Base-by-base conservation (phyloP, 2,888 invertebrate genomes). In the Geophilus truncorum region DNA sequence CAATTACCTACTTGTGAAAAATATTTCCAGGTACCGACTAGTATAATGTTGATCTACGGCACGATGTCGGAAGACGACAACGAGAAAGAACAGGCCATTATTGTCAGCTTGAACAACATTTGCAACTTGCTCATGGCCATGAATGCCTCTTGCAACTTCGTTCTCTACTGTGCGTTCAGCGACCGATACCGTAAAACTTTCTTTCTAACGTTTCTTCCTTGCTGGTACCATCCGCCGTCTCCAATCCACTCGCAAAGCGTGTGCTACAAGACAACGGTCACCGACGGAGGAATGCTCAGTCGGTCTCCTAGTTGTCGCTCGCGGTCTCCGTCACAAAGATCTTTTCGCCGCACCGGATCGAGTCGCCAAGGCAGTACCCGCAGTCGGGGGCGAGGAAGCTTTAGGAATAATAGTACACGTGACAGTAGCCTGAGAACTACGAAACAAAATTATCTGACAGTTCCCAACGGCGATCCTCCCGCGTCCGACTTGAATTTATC, bases 141-240 rank as follows among this genome's bases (percentile, higher is more conserved):
- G 81, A 93, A 93, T 87, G 92, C 93, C 7, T 91, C 93, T 0
- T 90, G 91, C 78, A 94, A 94, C 88, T 94, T 94, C 87, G 88
- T 94, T 83, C 88, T 94, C 82, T 94, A 93, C 86, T 93, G 93
- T 84, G 91, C 92, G 76, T 90, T 94, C 85, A 92, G 92, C 83
- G 91, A 92, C 85, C 92, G 92, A 84, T 93, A 93, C 87, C 89
- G 93, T 75, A 89, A 89, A 83, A 92, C 92, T 1, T 88, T 88
- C 83, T 81, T 86, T 30, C 81, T 84, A 45, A 86, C 85, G 30
- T 86, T 87, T 82, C 84, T 85, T 34, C 84, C 84, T 5, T 84
- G 84, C 45, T 84, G 85, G 82, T 83, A 81, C 80, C 57, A 79
- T 21, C 32, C 30, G 28, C 81, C 80, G 0, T 82, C 82, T 9